These are phyloP conservation scores for Lophius americanus DNA, from an alignment of 2,797 vertebrate genomes.

Conservation along the genomic window DNA sequence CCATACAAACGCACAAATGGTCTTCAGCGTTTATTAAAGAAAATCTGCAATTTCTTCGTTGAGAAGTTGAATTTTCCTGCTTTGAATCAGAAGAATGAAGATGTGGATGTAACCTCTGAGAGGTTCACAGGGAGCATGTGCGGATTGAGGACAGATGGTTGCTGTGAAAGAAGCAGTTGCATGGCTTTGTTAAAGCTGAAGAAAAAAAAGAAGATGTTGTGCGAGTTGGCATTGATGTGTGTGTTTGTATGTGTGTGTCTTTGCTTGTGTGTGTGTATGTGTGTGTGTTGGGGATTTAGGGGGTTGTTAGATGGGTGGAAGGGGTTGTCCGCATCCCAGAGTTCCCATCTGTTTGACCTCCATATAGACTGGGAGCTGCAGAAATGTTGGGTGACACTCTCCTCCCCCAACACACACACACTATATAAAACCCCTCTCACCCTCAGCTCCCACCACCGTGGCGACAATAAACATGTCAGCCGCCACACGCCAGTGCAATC, in stretches of 20 bases:
- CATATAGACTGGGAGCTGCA: conserved; percentile 79
- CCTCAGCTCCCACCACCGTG: conserved; percentile 87
- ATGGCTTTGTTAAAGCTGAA: conserved; percentile 60
- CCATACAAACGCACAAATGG: too few species aligned
- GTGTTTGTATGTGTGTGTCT: conserved; percentile 14
- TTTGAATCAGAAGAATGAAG: conserved; percentile 30
- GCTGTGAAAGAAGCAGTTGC: conserved; percentile 55
- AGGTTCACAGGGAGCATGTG: conserved; percentile 39
- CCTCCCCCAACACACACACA: conserved; percentile 24
- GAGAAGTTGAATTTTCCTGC: conserved; percentile 6
- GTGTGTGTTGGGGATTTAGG: conserved; percentile 46
- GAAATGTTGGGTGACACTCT: conserved; percentile 84
- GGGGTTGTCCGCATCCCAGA: conserved; percentile 50
- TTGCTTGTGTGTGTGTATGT: conserved; percentile 23
- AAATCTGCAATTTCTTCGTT: conserved; percentile 7
- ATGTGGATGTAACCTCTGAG: conserved; percentile 30
- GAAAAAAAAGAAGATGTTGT: conserved; percentile 59
- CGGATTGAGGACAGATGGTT: conserved; percentile 72
- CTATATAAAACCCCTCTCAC: conserved; percentile 9
- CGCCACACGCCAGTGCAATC: conserved; percentile 90
- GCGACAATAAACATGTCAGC: conserved; percentile 96
- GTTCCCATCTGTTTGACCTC: conserved; percentile 79
- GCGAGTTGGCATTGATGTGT: conserved; percentile 45
- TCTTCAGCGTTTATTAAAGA: background rate
- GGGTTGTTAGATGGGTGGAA: conserved; percentile 35